Percentiles rank a stretch among this genome's conserved stretches.
phyloP scores from a whole-genome alignment of 2,797 vertebrate species.

The Apogon talboti region DNA sequence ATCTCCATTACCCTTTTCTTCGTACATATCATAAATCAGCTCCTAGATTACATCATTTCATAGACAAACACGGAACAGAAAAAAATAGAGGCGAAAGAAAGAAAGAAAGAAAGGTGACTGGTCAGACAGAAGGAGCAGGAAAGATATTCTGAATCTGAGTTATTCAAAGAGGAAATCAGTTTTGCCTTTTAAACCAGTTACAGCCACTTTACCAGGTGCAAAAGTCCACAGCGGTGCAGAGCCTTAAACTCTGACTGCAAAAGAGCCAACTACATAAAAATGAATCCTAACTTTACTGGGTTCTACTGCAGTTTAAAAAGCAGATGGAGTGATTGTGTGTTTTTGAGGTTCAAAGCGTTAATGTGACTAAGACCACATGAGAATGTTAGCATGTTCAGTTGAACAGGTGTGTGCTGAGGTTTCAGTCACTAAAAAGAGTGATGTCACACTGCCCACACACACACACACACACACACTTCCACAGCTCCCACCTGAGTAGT shows the following conservation, averaged over 20 bases:
- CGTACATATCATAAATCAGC: conserved; percentile 31
- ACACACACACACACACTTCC: conserved; percentile 16
- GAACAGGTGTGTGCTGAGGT: conserved; percentile 69
- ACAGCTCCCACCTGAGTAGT: conserved; percentile 72
- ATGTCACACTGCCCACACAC: conserved; percentile 46
- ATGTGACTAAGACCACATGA: conserved; percentile 70
- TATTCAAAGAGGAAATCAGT: conserved; percentile 51
- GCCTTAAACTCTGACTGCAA: conserved; percentile 40
- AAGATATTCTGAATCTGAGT: conserved; percentile 32
- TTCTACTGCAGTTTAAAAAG: conserved; percentile 72
- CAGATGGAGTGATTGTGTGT: conserved; percentile 60
- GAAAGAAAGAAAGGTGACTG: background rate
- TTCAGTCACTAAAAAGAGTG: conserved; percentile 66
- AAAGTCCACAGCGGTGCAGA: conserved; percentile 32
- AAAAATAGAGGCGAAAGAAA: no score
- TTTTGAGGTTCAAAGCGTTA: conserved; percentile 71
- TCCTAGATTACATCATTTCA: conserved; percentile 23
- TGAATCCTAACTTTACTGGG: conserved; percentile 69
- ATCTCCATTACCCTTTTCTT: conserved; percentile 15
- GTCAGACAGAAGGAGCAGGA: background rate
- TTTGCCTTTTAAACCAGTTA: conserved; percentile 53
- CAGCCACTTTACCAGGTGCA: conserved; percentile 67
- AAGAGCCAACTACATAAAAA: conserved; percentile 65
- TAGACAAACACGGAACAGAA: conserved; percentile 22
- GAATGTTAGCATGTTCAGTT: conserved; percentile 57